Conservation (phyloP, 2,113 vertebrate genomes). For the Anolis sagrei region DNA sequence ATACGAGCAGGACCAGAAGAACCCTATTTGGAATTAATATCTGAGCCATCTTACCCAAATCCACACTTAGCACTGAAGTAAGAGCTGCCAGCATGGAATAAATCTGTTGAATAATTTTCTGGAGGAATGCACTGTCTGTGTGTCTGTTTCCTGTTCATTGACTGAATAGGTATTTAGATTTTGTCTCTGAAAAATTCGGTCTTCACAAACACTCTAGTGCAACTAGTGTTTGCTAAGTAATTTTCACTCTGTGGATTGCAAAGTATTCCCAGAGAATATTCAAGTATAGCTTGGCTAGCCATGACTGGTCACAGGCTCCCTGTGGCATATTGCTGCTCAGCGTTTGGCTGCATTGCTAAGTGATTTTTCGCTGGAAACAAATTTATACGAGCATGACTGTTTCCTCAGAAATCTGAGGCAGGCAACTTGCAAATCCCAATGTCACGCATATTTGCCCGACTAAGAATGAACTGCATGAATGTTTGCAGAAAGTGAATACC, state of each 20-base stretch:
- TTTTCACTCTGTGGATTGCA: background rate
- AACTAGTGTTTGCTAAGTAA: background rate
- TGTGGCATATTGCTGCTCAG: background rate
- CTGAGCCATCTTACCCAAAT: background rate
- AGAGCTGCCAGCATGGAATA: background rate
- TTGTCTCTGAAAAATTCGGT: background rate
- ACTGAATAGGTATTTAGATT: background rate
- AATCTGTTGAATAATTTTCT: background rate
- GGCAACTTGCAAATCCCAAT: background rate
- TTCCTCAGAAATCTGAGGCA: slow-evolving; percentile 1
- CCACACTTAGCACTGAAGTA: background rate
- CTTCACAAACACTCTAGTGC: background rate
- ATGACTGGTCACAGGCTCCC: background rate
- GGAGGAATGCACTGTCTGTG: background rate
- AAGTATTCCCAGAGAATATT: background rate
- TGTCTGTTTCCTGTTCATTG: background rate
- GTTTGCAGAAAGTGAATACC: slow-evolving; percentile 5
- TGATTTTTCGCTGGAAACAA: background rate
- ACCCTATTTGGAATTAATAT: background rate
- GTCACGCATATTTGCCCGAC: background rate
- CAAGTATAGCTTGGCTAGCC: background rate
- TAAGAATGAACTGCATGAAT: slow-evolving; percentile 1
- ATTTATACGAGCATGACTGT: background rate
- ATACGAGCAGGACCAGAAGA: background rate
- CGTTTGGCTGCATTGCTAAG: background rate